Conservation (phyloP, 2,888 invertebrate species). For the Cenopis cana region DNA sequence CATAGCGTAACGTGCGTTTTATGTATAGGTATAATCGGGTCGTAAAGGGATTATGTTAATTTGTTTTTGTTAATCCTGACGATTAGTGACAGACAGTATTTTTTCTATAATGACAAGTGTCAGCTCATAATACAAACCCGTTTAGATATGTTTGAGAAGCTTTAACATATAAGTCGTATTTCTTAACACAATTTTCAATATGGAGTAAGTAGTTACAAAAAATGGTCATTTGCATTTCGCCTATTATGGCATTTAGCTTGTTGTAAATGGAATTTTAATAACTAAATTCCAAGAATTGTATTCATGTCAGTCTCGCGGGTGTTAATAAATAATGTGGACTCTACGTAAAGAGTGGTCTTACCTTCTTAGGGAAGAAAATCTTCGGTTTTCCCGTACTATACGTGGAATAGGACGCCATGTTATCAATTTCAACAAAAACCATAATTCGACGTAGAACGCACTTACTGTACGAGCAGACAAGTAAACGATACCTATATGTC, state of each 20-base stretch:
- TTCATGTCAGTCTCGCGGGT: background rate
- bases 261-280: background rate
- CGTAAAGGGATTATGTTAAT: background rate
- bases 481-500: constrained; percentile 59
- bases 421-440: constrained; percentile 82
- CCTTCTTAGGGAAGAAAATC: constrained; percentile 83
- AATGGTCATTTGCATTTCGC: background rate
- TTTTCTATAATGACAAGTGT: background rate
- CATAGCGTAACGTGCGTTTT: constrained; percentile 17
- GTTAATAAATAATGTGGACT: constrained; percentile 23
- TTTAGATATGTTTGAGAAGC: background rate
- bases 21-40: background rate
- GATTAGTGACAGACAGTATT: background rate
- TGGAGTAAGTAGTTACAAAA: background rate
- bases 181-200: background rate
- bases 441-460: constrained; percentile 77
- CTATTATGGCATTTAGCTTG: background rate
- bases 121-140: background rate
- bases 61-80: constrained; percentile 4
- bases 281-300: constrained; percentile 10
- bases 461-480: constrained; percentile 70
- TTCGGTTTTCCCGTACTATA: constrained; percentile 80
- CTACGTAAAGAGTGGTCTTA: constrained; percentile 55
- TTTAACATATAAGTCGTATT: background rate
- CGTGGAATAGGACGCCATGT: constrained; percentile 82